These are phyloP conservation scores for Amphipyra berbera DNA, from an alignment of 2,888 invertebrate genomes.

Conservation along the genomic window DNA sequence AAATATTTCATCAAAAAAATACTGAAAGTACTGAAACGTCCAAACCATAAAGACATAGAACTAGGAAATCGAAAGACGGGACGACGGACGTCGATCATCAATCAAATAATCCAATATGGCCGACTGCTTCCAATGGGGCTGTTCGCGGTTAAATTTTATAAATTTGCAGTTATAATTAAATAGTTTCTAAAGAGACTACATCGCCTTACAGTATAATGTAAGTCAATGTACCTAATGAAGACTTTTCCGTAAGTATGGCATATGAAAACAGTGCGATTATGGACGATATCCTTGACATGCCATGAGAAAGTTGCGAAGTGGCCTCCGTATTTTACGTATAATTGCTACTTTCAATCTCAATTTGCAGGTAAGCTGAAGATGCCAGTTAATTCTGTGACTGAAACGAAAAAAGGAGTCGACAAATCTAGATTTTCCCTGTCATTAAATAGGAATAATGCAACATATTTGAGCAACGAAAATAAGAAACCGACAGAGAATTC, in stretches of 20 bases:
- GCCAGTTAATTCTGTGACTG: slow-evolving; percentile 86
- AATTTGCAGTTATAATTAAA: slow-evolving; percentile 73
- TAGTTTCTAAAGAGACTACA: slow-evolving; percentile 66
- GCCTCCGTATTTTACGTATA: slow-evolving; percentile 63
- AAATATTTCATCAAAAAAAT: no score
- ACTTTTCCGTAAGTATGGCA: slow-evolving; percentile 79
- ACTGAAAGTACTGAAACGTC: neutral
- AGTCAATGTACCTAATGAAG: slow-evolving; percentile 81
- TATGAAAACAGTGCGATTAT: slow-evolving; percentile 52
- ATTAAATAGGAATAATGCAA: slow-evolving; percentile 84
- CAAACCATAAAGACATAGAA: slow-evolving; percentile 45
- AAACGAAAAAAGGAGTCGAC: slow-evolving; percentile 84
- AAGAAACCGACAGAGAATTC: slow-evolving; percentile 67
- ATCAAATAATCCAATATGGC: slow-evolving; percentile 83
- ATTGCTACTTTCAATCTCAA: slow-evolving; percentile 43
- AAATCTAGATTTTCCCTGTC: slow-evolving; percentile 84
- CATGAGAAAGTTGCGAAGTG: slow-evolving; percentile 75
- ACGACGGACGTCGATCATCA: slow-evolving; percentile 63
- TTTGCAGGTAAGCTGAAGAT: slow-evolving; percentile 89
- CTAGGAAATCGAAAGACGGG: slow-evolving; percentile 40
- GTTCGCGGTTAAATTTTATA: slow-evolving; percentile 76
- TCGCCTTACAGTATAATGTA: slow-evolving; percentile 86
- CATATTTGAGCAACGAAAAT: slow-evolving; percentile 78
- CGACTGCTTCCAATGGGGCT: slow-evolving; percentile 76
- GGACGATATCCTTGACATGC: slow-evolving; percentile 80